These are phyloP conservation scores for Scarus forsteni DNA, from an alignment of 2,797 vertebrate genomes.

Conservation along the genomic window DNA sequence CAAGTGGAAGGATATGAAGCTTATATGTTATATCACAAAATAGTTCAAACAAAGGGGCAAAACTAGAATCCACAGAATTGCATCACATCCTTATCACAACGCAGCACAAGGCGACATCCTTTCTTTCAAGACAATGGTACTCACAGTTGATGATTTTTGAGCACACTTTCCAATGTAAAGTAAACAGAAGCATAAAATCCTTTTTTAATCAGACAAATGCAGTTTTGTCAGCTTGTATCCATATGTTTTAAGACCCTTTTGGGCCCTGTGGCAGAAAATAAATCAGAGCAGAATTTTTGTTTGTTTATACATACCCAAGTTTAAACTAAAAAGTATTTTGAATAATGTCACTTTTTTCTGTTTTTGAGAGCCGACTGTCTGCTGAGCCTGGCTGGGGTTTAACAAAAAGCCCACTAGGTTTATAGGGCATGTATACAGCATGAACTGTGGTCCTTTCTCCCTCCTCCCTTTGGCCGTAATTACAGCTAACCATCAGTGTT, in stretches of 20 bases:
- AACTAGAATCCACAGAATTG: no score
- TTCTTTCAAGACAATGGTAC: no score
- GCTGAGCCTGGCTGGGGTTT: conserved; percentile 20
- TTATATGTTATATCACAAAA: no score
- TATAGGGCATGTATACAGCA: conserved; percentile 47
- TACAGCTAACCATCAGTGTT: conserved; percentile 40
- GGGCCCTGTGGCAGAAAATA: background rate
- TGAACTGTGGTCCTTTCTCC: conserved; percentile 24
- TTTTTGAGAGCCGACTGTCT: background rate
- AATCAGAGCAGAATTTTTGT: no score
- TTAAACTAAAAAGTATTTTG: background rate
- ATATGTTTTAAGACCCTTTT: background rate
- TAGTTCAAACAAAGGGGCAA: no score
- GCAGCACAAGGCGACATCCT: no score
- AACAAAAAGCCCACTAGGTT: conserved; percentile 50
- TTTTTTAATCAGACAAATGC: no score
- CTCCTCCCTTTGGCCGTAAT: conserved; percentile 37
- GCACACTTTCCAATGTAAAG: background rate
- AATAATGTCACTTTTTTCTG: background rate
- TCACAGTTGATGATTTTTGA: background rate
- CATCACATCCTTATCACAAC: no score
- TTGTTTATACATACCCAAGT: background rate
- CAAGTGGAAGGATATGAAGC: no score
- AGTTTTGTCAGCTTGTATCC: background rate
- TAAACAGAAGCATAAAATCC: no score